Conservation (phyloP, 2,888 invertebrate genomes). For the Antitype chi region DNA sequence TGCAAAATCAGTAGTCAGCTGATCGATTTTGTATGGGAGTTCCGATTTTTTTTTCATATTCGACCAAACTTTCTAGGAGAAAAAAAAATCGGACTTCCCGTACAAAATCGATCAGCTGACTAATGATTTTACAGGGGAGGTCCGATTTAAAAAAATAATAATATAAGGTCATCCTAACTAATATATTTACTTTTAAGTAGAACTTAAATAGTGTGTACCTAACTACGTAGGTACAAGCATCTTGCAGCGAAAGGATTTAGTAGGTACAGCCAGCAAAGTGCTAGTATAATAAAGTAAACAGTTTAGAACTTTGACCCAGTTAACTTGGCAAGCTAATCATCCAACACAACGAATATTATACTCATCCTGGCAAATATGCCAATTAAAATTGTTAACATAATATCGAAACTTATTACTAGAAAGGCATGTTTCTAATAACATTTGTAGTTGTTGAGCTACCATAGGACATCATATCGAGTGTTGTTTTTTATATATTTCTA, state of each 20-base stretch:
- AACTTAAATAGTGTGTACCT: slow-evolving; percentile 24
- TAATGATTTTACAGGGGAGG: too few relatives aligned
- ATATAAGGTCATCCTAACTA: background rate
- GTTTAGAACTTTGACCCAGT: slow-evolving; percentile 54
- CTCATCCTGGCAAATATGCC: background rate
- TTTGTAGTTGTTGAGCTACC: background rate
- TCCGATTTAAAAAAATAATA: too few relatives aligned
- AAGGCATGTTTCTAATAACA: background rate
- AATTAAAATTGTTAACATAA: background rate
- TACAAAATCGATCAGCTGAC: too few relatives aligned
- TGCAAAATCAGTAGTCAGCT: too few relatives aligned
- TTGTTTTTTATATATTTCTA: too few relatives aligned
- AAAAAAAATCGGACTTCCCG: too few relatives aligned
- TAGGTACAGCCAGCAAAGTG: background rate
- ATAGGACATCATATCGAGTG: too few relatives aligned
- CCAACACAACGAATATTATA: background rate
- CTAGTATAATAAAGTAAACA: slow-evolving; percentile 27
- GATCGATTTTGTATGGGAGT: too few relatives aligned
- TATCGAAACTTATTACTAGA: background rate
- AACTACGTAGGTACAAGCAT: slow-evolving; percentile 11
- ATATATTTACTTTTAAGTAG: background rate
- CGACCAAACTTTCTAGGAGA: too few relatives aligned
- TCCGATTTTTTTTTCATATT: too few relatives aligned
- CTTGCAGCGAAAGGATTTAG: slow-evolving; percentile 31
- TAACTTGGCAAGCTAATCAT: slow-evolving; percentile 1